phyloP scores from a whole-genome alignment of 2,113 vertebrate species.

The Proterorhinus semilunaris region DNA sequence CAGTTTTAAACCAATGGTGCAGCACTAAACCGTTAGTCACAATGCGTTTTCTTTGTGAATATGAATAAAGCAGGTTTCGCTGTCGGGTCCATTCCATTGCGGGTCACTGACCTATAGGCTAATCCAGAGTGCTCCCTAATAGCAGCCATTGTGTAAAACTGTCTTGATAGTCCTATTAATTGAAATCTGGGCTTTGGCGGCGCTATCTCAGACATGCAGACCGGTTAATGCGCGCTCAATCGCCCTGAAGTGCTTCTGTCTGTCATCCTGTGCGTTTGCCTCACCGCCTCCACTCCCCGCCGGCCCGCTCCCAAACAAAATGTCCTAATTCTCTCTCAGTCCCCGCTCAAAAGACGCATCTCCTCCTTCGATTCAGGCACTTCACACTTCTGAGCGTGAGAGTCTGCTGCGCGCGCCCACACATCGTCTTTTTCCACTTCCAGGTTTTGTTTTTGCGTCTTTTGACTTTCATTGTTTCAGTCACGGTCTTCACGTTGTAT shows the following conservation, averaged over 20 bases:
- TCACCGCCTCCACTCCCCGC: neutral
- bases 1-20: conserved; percentile 2
- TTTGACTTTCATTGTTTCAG: conserved; percentile 4
- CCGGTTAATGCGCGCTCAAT: conserved; percentile 38
- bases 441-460: conserved; percentile 1
- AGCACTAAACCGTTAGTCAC: conserved; percentile 7
- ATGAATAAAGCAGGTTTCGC: conserved; percentile 3
- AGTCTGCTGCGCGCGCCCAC: conserved; percentile 16
- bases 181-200: conserved; percentile 70
- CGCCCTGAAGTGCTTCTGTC: conserved; percentile 36
- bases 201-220: conserved; percentile 72
- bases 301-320: neutral
- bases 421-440: conserved; percentile 16
- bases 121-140: conserved; percentile 39
- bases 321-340: conserved; percentile 15
- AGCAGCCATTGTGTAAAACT: conserved; percentile 64
- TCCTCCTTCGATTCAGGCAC: conserved; percentile 7
- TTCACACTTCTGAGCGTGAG: conserved; percentile 9
- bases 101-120: conserved; percentile 52
- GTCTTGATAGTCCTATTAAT: conserved; percentile 73
- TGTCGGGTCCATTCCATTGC: neutral
- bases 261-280: conserved; percentile 28
- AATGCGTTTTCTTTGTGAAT: conserved; percentile 7
- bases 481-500: neutral
- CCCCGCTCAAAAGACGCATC: conserved; percentile 24